These are phyloP conservation scores for Nomada lathburiana DNA, from an alignment of 2,888 invertebrate species.

Conservation along the genomic window DNA sequence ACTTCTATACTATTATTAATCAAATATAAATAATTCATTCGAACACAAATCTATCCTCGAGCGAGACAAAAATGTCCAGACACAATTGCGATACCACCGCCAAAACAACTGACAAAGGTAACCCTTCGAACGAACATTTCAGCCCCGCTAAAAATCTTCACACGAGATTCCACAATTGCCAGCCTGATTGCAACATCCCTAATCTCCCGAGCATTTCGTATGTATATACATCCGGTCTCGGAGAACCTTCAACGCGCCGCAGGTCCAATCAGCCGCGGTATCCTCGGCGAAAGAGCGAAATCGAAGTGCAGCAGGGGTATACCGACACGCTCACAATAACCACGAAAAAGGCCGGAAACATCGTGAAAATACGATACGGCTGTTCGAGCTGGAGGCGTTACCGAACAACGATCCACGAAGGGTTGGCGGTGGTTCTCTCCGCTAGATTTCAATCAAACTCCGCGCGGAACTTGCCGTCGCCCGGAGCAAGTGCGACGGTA, in stretches of 20 bases:
- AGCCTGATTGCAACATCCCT: too few species aligned
- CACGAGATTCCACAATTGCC: too few species aligned
- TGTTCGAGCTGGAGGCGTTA: conserved; percentile 17
- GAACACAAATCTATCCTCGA: too few species aligned
- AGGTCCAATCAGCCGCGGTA: background rate
- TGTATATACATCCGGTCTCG: too few species aligned
- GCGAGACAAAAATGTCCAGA: too few species aligned
- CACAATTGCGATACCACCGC: too few species aligned
- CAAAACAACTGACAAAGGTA: too few species aligned
- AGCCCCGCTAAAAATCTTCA: too few species aligned
- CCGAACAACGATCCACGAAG: conserved; percentile 29
- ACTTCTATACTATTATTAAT: too few species aligned
- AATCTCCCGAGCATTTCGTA: too few species aligned
- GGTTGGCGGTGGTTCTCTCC: conserved; percentile 13
- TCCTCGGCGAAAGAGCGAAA: background rate
- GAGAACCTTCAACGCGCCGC: background rate
- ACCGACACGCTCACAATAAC: background rate
- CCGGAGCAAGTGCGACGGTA: conserved; percentile 33
- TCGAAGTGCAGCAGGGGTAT: background rate
- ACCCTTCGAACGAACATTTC: too few species aligned
- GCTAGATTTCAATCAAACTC: conserved; percentile 54
- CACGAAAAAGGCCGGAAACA: conserved; percentile 37
- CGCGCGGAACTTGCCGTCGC: conserved; percentile 32
- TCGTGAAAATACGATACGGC: conserved; percentile 40
- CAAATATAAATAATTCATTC: too few species aligned